Percentiles rank a stretch among this genome's conserved stretches.
These are phyloP conservation scores for Willisornis vidua DNA, from an alignment of 2,113 vertebrate genomes.

Conservation along the genomic window DNA sequence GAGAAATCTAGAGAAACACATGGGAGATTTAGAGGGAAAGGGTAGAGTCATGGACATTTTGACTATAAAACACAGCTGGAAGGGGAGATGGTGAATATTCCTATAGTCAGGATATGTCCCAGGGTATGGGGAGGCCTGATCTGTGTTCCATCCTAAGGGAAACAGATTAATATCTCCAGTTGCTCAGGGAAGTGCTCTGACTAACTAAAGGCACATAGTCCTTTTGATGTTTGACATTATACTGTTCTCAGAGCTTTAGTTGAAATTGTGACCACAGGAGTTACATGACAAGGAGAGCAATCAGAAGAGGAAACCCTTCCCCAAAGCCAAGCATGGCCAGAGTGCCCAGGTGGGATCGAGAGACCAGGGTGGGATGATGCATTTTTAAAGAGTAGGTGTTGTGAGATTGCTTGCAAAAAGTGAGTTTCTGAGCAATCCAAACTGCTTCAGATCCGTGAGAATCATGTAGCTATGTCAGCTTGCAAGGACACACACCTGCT, in stretches of 20 bases:
- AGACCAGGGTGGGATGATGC: accelerated
- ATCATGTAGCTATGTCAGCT: no score
- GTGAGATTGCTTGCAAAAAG: no score
- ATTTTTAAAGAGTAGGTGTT: background rate
- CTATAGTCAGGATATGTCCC: background rate
- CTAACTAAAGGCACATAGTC: background rate
- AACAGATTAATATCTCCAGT: background rate
- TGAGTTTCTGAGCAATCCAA: no score
- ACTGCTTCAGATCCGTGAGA: no score
- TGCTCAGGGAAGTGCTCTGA: background rate
- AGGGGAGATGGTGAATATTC: background rate
- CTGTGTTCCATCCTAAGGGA: background rate
- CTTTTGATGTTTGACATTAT: background rate
- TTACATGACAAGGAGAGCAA: background rate
- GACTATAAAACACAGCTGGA: background rate
- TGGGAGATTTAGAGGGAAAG: background rate
- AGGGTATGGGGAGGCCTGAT: background rate
- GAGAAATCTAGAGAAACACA: background rate
- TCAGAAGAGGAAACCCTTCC: background rate
- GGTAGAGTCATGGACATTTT: background rate
- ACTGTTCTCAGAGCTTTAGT: background rate
- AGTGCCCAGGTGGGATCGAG: background rate
- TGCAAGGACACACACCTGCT: no score
- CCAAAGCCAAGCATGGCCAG: background rate
- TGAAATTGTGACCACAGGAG: background rate